Evolutionary conservation across 2,113 vertebrate genomes (phyloP).

Genomic region (Apodemus sylvaticus): DNA sequence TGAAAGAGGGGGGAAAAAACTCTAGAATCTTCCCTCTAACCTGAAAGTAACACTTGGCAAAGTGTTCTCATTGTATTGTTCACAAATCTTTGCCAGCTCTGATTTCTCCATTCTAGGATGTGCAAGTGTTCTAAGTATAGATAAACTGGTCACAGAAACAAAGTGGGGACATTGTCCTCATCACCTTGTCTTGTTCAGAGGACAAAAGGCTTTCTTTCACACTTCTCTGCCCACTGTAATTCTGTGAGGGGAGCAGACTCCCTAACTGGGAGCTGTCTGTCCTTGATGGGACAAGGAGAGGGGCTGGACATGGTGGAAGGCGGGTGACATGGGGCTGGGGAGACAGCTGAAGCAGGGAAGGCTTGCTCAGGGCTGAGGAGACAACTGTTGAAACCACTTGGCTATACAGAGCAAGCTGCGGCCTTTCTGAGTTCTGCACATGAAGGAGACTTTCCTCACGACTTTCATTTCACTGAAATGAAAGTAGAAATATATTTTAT

Average conservation of each 20-base stretch:
- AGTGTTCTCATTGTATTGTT: fast-evolving
- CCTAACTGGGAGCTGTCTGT: background rate
- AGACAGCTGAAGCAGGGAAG: fast-evolving
- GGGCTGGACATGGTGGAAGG: no score
- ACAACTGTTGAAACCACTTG: fast-evolving
- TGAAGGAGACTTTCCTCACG: constrained; percentile 16
- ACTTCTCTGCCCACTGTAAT: background rate
- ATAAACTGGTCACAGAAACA: background rate
- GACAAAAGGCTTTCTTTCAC: background rate
- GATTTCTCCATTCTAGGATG: background rate
- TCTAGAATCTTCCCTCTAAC: background rate
- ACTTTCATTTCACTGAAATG: constrained; percentile 45
- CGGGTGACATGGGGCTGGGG: fast-evolving
- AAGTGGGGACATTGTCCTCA: background rate
- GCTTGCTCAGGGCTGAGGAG: background rate
- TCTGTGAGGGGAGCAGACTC: background rate
- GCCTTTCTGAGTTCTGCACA: background rate
- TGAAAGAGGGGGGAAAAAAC: background rate
- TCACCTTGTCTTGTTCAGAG: background rate
- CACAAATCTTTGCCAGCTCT: background rate
- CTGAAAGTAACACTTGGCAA: background rate
- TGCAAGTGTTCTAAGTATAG: background rate
- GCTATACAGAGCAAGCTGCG: background rate
- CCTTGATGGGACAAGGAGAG: no score
- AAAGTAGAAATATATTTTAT: constrained; percentile 63